phyloP scores from a whole-genome alignment of 1,140 invertebrate species.

The Euwallacea similis region DNA sequence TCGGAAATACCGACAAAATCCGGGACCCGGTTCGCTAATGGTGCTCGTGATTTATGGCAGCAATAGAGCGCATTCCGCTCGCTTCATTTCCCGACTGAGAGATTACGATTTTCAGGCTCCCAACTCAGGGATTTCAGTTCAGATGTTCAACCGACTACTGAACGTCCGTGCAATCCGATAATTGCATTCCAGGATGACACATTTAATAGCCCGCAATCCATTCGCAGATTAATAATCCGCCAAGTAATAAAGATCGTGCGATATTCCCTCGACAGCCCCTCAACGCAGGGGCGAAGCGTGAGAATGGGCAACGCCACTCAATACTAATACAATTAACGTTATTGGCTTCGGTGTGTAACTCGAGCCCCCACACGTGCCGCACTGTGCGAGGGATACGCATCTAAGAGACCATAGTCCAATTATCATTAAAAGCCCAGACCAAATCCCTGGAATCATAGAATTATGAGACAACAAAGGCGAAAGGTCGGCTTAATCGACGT shows the following conservation, averaged over 20 bases:
- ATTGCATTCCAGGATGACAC: constrained; percentile 18
- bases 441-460: constrained; percentile 14
- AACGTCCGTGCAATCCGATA: background rate
- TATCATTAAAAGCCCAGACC: constrained; percentile 16
- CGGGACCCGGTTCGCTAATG: constrained; percentile 22
- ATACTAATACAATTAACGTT: constrained; percentile 56
- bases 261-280: constrained; percentile 21
- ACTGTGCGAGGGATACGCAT: constrained; percentile 1
- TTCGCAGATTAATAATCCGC: constrained; percentile 27
- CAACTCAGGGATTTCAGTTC: constrained; percentile 8
- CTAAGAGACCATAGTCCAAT: background rate
- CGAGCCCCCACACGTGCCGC: constrained; percentile 26
- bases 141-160: background rate
- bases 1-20: constrained; percentile 31
- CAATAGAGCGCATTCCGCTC: constrained; percentile 34
- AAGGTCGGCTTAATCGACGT: constrained; percentile 21
- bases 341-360: constrained; percentile 52
- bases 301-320: constrained; percentile 53
- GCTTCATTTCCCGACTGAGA: constrained; percentile 32
- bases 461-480: constrained; percentile 27
- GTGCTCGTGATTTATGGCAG: constrained; percentile 38
- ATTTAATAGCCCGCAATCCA: constrained; percentile 25
- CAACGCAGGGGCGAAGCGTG: constrained; percentile 41
- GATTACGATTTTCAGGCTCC: constrained; percentile 22
- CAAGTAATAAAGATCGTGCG: constrained; percentile 16